A percentile compares a stretch with the other conserved stretches of the same genome.
Conservation (phyloP, 2,888 invertebrate genomes). For the Andrena dorsata region DNA sequence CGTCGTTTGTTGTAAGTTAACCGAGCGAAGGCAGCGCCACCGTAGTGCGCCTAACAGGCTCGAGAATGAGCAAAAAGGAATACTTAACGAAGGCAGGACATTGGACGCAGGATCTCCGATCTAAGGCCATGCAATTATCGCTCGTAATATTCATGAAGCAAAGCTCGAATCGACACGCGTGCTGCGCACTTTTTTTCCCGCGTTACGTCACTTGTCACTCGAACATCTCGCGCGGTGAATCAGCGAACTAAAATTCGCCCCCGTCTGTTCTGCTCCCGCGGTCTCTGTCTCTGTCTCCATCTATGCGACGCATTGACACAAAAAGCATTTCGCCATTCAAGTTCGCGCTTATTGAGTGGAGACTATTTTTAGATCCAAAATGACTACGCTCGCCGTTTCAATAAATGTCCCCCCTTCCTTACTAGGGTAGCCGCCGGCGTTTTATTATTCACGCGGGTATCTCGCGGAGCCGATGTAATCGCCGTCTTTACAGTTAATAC, state of each 20-base stretch:
- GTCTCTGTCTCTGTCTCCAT: background rate
- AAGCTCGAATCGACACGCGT: background rate
- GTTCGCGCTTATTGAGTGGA: slow-evolving; percentile 36
- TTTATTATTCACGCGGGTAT: background rate
- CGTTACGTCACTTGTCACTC: slow-evolving; percentile 46
- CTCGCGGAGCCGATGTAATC: background rate
- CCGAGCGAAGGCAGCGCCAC: background rate
- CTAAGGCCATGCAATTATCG: background rate
- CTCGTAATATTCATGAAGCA: background rate
- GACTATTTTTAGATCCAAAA: slow-evolving; percentile 38
- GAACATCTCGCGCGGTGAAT: slow-evolving; percentile 38
- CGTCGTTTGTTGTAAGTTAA: slow-evolving; percentile 1
- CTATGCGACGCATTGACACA: slow-evolving; percentile 9
- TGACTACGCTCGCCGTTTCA: background rate
- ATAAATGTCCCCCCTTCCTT: slow-evolving; percentile 4
- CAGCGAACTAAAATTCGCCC: slow-evolving; percentile 43
- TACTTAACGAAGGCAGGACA: background rate
- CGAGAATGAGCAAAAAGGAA: background rate
- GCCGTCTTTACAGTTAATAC: background rate
- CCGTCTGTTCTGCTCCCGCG: background rate
- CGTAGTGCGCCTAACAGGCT: background rate
- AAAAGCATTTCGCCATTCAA: slow-evolving; percentile 33
- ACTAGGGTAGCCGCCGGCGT: background rate
- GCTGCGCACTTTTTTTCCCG: slow-evolving; percentile 20
- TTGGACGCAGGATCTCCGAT: background rate